A percentile compares a stretch with the other conserved stretches of the same genome.
Evolutionary conservation across 2,888 invertebrate genomes (phyloP).

Genomic region (Acronicta psi): DNA sequence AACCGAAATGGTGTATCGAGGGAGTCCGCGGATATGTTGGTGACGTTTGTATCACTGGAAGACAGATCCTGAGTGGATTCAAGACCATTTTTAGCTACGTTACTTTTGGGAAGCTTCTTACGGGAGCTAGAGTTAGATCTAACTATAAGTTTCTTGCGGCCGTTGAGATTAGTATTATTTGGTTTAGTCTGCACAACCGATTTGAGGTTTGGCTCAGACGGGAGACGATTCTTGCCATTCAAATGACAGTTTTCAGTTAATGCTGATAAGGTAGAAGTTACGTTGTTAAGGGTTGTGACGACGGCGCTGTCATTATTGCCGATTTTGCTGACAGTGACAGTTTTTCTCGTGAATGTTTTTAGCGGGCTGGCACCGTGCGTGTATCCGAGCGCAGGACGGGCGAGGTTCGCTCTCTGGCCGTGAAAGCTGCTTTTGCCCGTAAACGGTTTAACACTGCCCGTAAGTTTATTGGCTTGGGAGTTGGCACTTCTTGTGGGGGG

Average conservation of each 20-base stretch:
- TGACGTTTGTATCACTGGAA: conserved; percentile 85
- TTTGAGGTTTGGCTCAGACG: conserved; percentile 82
- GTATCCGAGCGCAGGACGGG: conserved; percentile 75
- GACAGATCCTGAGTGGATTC: conserved; percentile 82
- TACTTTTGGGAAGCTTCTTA: conserved; percentile 81
- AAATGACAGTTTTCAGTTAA: conserved; percentile 84
- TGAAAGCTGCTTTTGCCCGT: conserved; percentile 81
- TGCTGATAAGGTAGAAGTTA: conserved; percentile 82
- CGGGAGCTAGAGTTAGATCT: conserved; percentile 81
- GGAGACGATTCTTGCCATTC: conserved; percentile 82
- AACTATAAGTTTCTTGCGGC: conserved; percentile 81
- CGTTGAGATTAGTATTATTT: conserved; percentile 63
- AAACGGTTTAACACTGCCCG: conserved; percentile 75
- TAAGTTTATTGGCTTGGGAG: conserved; percentile 73
- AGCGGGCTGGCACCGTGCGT: conserved; percentile 78
- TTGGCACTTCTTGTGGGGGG: conserved; percentile 85
- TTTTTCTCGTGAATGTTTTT: conserved; percentile 81
- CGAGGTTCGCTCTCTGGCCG: conserved; percentile 83
- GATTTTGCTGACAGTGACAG: conserved; percentile 67
- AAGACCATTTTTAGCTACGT: conserved; percentile 69
- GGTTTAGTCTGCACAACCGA: conserved; percentile 65
- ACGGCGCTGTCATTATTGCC: conserved; percentile 69
- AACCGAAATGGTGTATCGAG: conserved; percentile 83
- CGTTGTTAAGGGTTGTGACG: conserved; percentile 72
- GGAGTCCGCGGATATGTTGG: conserved; percentile 84